Evolutionary conservation across 2,888 invertebrate species (phyloP).

Genomic region (Zhengitettix transpicula): DNA sequence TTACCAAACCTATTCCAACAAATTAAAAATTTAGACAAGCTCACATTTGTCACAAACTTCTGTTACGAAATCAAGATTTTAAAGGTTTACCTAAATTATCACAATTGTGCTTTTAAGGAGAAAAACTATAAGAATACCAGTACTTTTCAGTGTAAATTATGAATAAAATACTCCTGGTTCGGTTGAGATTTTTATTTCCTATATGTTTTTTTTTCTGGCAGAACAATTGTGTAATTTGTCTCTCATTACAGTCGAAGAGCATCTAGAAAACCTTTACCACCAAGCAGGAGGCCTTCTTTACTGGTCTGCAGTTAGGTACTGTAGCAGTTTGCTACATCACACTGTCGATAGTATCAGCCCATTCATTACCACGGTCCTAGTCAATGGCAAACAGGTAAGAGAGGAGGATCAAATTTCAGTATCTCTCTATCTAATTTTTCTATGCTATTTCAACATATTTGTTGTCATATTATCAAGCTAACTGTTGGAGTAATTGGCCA

Average conservation of each 20-base stretch:
- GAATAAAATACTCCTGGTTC: too few species aligned
- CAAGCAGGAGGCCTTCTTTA: constrained; percentile 71
- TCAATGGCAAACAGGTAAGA: constrained; percentile 90
- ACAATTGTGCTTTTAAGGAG: too few species aligned
- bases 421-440: neutral
- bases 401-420: too few species aligned
- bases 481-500: constrained; percentile 90
- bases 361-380: constrained; percentile 91
- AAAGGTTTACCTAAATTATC: too few species aligned
- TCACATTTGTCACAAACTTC: too few species aligned
- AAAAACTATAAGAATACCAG: too few species aligned
- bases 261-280: constrained; percentile 56
- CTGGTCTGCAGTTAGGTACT: constrained; percentile 89
- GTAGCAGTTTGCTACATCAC: constrained; percentile 83
- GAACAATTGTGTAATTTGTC: neutral
- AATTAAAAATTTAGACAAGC: too few species aligned
- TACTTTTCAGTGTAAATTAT: too few species aligned
- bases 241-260: constrained; percentile 37
- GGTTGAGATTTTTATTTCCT: too few species aligned
- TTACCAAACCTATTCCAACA: too few species aligned
- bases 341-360: constrained; percentile 97
- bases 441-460: neutral
- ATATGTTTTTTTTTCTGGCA: too few species aligned
- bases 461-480: constrained; percentile 31
- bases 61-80: too few species aligned